phyloP scores from a whole-genome alignment of 2,888 invertebrate species.

The Megamerina dolium region DNA sequence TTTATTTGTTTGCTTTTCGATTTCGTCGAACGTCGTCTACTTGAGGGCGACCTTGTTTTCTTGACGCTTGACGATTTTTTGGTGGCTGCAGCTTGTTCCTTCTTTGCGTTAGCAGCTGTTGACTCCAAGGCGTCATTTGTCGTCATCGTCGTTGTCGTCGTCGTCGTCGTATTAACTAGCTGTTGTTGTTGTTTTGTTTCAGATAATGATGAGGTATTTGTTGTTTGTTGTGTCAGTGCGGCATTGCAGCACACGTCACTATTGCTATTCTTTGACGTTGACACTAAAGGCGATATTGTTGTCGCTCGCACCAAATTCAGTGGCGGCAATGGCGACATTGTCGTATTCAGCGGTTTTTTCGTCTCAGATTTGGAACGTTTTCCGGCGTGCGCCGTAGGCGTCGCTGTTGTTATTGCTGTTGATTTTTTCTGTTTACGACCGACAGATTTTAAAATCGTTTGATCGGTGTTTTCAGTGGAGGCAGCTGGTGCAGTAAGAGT shows the following conservation, averaged over 20 bases:
- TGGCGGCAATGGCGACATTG: too few relatives aligned
- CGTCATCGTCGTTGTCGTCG: slow-evolving; percentile 6
- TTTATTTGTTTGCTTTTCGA: slow-evolving; percentile 26
- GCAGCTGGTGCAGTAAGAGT: slow-evolving; percentile 24
- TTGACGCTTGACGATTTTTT: too few relatives aligned
- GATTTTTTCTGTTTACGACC: slow-evolving; percentile 20
- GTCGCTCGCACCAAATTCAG: too few relatives aligned
- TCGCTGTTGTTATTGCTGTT: slow-evolving; percentile 15
- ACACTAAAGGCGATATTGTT: background rate
- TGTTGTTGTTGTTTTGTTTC: too few relatives aligned
- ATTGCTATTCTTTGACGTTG: too few relatives aligned
- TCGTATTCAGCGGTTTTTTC: slow-evolving; percentile 39
- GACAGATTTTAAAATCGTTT: too few relatives aligned
- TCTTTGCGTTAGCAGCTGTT: slow-evolving; percentile 14
- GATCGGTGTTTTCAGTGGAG: slow-evolving; percentile 11
- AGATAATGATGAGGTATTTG: slow-evolving; percentile 13
- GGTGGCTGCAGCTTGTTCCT: too few relatives aligned
- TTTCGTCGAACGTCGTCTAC: too few relatives aligned
- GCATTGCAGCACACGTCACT: background rate
- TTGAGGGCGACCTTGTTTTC: too few relatives aligned
- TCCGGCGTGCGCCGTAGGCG: too few relatives aligned
- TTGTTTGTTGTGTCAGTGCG: background rate
- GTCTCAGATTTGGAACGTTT: slow-evolving; percentile 51
- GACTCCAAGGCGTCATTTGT: background rate
- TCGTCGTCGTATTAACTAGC: background rate